A percentile compares a stretch with the other conserved stretches of the same genome.
Conservation (phyloP, 2,888 invertebrate species). For the Miltochrista miniata region DNA sequence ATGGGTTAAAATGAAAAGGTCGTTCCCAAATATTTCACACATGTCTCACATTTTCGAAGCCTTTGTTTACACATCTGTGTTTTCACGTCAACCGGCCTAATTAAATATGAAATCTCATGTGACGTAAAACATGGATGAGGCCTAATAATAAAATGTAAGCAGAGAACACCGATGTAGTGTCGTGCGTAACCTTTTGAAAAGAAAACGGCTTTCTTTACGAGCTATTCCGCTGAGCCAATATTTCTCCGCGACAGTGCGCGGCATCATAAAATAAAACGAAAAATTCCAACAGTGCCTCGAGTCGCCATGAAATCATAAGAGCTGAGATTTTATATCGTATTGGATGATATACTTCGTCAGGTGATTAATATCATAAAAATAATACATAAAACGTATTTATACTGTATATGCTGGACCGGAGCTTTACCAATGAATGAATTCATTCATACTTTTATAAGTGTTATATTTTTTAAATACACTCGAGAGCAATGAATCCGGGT, state of each 20-base stretch:
- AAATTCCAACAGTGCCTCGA: slow-evolving; percentile 78
- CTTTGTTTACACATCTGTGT: slow-evolving; percentile 13
- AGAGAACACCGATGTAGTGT: slow-evolving; percentile 61
- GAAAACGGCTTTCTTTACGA: slow-evolving; percentile 82
- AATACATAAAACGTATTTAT: slow-evolving; percentile 11
- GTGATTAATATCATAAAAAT: slow-evolving; percentile 70
- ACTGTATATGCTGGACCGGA: too few relatives aligned
- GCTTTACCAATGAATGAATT: too few relatives aligned
- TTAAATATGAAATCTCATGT: slow-evolving; percentile 41
- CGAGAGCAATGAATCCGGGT: too few relatives aligned
- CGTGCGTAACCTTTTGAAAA: slow-evolving; percentile 78
- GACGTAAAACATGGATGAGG: slow-evolving; percentile 50
- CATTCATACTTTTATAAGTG: too few relatives aligned
- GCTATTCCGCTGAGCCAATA: slow-evolving; percentile 83
- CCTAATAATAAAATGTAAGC: slow-evolving; percentile 68
- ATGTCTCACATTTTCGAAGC: not conserved
- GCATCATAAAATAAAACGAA: slow-evolving; percentile 84
- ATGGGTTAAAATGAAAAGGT: not conserved
- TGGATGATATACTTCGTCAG: slow-evolving; percentile 60
- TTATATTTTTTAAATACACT: too few relatives aligned
- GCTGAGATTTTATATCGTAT: slow-evolving; percentile 76
- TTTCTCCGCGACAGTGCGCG: slow-evolving; percentile 83
- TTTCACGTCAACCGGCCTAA: slow-evolving; percentile 20
- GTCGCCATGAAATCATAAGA: slow-evolving; percentile 80
- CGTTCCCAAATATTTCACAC: too few relatives aligned